phyloP scores from a whole-genome alignment of 2,113 vertebrate species.

The Ailuropoda melanoleuca region DNA sequence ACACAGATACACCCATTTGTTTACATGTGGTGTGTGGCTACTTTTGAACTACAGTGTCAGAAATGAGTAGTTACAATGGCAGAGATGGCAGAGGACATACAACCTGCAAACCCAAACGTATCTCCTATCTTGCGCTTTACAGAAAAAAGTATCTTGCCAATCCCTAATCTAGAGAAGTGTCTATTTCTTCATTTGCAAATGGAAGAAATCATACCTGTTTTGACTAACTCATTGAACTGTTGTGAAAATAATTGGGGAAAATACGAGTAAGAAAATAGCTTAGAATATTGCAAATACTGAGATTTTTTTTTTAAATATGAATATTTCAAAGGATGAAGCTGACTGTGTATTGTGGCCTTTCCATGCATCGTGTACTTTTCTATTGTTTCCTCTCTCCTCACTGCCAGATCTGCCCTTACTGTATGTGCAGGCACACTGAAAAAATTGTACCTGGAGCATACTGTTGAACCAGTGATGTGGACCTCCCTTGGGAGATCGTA shows the following conservation, averaged over 20 bases:
- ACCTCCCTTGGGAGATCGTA: not conserved
- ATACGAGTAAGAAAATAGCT: not conserved
- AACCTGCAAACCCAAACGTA: not conserved
- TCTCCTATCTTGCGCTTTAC: not conserved
- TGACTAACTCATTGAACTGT: not conserved
- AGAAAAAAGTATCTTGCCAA: not conserved
- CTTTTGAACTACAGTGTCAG: not conserved
- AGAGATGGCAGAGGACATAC: not conserved
- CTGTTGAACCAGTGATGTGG: not conserved
- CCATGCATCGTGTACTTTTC: not conserved
- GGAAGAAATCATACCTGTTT: not conserved
- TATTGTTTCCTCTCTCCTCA: not conserved
- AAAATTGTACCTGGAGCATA: not conserved
- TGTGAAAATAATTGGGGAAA: not conserved
- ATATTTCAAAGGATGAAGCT: not conserved
- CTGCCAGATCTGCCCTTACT: not conserved
- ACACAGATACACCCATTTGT: not conserved
- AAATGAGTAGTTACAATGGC: not conserved
- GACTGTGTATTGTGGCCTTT: not conserved
- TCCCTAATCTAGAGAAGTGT: not conserved
- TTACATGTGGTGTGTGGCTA: not conserved
- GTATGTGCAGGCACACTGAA: not conserved
- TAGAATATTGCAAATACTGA: not conserved
- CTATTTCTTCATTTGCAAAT: not conserved
- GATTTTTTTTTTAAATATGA: not conserved